Evolutionary conservation across 1,140 invertebrate species (phyloP), one percentile per base, ranked within the genome.

Genomic region (Leguminivora glycinivorella): DNA sequence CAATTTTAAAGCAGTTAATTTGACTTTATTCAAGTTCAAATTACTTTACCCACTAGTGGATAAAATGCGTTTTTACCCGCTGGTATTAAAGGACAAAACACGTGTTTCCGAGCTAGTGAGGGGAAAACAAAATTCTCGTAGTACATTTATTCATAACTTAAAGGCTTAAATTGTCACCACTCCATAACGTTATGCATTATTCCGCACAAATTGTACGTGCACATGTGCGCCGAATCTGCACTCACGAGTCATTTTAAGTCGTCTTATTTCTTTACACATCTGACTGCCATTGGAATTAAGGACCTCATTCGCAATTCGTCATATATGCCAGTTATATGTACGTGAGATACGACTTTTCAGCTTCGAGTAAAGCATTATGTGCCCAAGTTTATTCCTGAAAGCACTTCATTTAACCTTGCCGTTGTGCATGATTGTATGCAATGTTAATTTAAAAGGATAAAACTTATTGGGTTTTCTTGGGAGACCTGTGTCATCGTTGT

Each of bases 231-330:
- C 29, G 25, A 63, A 60, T 29, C n/a, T 63, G 58, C 58, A 63
- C 19, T 29, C 58, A 34, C 25, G 26, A 63, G 58, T 63, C 31
- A 63, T 63, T 63, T 63, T 29, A 29, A 26, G 26, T 63, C 17
- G 22, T 63, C 58, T 63, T 29, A 63, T 63, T 63, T 63, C 58
- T 63, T 29, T 63, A 29, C 58, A 63, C 58, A 63, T 63, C 58
- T 63, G 58, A 29, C 26, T 63, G 58, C 58, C 58, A 63, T 52
- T 52, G 47, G 47, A 4, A 52, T 52, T 52, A 52, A 52, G 19
- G 19, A 10, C 47, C 47, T 2, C 17, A 52, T 4, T 52, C 4
- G 14, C 19, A 4, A 52, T 19, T 52, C 7, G 47, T 52, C n/a
- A 6, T 19, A 4, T 19, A 2, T n/a, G n/a, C 22, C 17, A 17